A percentile compares a stretch with the other conserved stretches of the same genome.
Conservation (phyloP, 1,140 invertebrate species). For the Tetramorium parvispinum region DNA sequence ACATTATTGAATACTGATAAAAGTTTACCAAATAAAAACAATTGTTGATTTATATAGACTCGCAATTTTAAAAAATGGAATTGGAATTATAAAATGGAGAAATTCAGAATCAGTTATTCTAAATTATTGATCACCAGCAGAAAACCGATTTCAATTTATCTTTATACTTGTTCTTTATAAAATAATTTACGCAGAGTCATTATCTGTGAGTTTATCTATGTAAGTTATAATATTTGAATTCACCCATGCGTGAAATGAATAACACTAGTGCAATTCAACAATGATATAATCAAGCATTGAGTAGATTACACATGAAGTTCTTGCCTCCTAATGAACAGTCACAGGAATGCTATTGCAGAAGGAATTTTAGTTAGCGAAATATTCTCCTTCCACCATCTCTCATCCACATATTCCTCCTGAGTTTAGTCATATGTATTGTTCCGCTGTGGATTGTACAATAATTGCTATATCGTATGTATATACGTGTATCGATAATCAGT, state of each 20-base stretch:
- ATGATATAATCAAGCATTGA: not conserved
- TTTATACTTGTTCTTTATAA: not conserved
- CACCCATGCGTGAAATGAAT: not conserved
- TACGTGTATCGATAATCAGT: conserved; percentile 34
- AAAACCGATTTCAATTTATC: not conserved
- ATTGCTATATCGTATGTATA: not conserved
- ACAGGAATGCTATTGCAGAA: not conserved
- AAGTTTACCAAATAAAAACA: not conserved
- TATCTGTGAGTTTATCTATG: not conserved
- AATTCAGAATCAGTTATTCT: not conserved
- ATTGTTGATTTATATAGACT: not conserved
- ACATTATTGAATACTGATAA: not conserved
- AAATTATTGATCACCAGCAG: not conserved
- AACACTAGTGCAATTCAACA: not conserved
- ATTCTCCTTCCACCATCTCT: not conserved
- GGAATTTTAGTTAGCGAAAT: conserved; percentile 45
- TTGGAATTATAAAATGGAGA: not conserved
- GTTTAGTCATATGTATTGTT: not conserved
- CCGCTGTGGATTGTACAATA: not conserved
- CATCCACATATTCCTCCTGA: not conserved
- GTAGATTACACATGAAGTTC: conserved; percentile 13
- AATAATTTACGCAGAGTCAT: not conserved
- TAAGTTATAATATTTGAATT: not conserved
- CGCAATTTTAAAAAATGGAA: not conserved
- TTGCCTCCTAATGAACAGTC: conserved; percentile 22